These are phyloP conservation scores for Chroicocephalus ridibundus DNA, from an alignment of 2,113 vertebrate genomes.

Conservation along the genomic window DNA sequence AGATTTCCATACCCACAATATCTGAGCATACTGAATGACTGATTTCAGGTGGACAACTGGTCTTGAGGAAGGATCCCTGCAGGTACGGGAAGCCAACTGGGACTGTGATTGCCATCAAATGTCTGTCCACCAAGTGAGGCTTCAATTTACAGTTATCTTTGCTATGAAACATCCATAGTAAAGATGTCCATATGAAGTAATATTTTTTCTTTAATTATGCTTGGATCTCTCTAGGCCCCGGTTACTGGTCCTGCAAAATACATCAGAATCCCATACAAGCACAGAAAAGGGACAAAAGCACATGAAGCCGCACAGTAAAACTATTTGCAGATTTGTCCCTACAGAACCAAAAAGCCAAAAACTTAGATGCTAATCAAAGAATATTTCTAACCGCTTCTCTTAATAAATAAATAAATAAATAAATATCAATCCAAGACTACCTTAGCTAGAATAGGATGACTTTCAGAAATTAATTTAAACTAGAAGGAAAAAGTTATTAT, in stretches of 20 bases:
- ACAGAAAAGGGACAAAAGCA: background rate
- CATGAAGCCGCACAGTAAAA: background rate
- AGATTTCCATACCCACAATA: background rate
- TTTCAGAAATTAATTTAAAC: background rate
- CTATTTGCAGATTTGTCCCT: background rate
- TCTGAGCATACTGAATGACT: background rate
- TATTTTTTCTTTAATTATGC: background rate
- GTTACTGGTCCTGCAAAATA: background rate
- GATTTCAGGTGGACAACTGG: background rate
- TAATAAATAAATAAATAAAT: background rate
- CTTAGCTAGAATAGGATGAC: background rate
- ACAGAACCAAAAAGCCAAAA: background rate
- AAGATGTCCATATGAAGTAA: background rate
- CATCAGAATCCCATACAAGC: background rate
- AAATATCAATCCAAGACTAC: background rate
- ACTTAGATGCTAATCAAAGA: background rate
- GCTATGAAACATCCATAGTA: background rate
- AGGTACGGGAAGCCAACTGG: background rate
- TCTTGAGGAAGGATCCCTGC: background rate
- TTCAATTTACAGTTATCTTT: background rate
- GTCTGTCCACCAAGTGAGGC: background rate
- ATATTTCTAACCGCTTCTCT: background rate
- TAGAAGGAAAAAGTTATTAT: background rate
- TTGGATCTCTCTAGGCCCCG: background rate
- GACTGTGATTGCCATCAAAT: background rate